Base-by-base conservation (phyloP, 2,888 invertebrate species). In the Drosophila maculinotata region DNA sequence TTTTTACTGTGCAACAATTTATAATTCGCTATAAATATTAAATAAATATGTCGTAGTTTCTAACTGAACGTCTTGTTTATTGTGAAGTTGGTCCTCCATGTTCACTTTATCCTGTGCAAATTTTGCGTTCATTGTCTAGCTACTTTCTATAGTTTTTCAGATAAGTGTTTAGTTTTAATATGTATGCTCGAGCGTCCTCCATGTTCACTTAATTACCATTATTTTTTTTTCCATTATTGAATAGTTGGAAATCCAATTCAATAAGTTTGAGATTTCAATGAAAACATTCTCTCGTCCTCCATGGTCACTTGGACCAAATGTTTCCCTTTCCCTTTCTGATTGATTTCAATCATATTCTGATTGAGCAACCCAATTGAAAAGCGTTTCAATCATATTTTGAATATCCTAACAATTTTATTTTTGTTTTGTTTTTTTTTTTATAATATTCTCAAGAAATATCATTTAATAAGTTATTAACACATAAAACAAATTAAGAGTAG, bases 401-500 rank as follows among this genome's bases (percentile, higher is more conserved):
- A 81, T 87, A 81, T 81, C 81, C 81, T 87, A 87, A 87, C 87
- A 87, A 87, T 81, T 87, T 80, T 74, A 58, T 78, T 72, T 79
- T 60, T 9, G 30, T 41, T 58, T 42, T 42, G 23, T 53, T 54
- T 48, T 47, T 31, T 15, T 68, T 68, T 60, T 53, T 69, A 59
- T 81, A 87, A 85, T 83, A 85, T 83, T 85, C 74, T 85, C 83
- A 74, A 76, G 82, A 83, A 87, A 83, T 83, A 86, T 84, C 73
- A 83, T 87, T 82, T 85, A 85, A 85, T 86, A 85, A 76, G 87
- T 81, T 81, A 69, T 84, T 88, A 89, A 87, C 89, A 87, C 89
- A 87, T 83, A 87, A 87, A 87, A 78, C 81, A 87, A 87, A 87
- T 86, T 71, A 89, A 87, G 81, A 86, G 81, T 83, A 87, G 71